Evolutionary conservation across 2,888 invertebrate species (phyloP).

Genomic region (Spialia ferax): DNA sequence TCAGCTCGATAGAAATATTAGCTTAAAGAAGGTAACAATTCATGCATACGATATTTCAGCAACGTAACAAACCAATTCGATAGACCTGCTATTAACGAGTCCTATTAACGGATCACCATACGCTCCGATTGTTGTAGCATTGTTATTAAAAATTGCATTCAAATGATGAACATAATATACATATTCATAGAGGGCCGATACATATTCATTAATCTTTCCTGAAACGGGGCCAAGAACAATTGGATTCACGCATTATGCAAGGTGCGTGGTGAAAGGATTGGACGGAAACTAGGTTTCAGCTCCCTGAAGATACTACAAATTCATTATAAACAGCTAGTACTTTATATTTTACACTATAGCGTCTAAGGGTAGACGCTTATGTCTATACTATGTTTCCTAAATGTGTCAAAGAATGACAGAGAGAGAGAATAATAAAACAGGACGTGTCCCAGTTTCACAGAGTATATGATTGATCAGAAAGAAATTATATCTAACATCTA

Average conservation of each 20-base stretch:
- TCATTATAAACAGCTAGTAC: background rate
- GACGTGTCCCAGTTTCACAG: too few relatives aligned
- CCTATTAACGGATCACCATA: conserved; percentile 5
- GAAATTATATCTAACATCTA: too few relatives aligned
- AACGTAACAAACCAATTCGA: conserved; percentile 9
- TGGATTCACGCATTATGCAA: conserved; percentile 55
- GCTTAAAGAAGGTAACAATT: conserved; percentile 4
- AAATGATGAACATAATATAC: conserved; percentile 24
- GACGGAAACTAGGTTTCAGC: conserved; percentile 47
- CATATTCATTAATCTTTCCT: conserved; percentile 37
- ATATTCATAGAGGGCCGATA: conserved; percentile 23
- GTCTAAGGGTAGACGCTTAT: too few relatives aligned
- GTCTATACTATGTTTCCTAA: too few relatives aligned
- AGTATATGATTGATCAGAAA: too few relatives aligned
- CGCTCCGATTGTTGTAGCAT: conserved; percentile 14
- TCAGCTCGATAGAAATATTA: too few relatives aligned
- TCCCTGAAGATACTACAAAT: conserved; percentile 43
- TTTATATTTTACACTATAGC: too few relatives aligned
- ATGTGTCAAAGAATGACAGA: too few relatives aligned
- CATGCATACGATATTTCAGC: conserved; percentile 8
- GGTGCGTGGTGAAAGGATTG: conserved; percentile 58
- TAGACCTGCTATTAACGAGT: conserved; percentile 1
- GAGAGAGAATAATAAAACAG: too few relatives aligned
- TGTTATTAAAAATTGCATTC: conserved; percentile 37
- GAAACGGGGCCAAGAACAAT: conserved; percentile 64